Percentiles rank a stretch among this genome's conserved stretches.
Evolutionary conservation across 2,113 vertebrate genomes (phyloP).

Genomic region (Oenanthe oenanthe): DNA sequence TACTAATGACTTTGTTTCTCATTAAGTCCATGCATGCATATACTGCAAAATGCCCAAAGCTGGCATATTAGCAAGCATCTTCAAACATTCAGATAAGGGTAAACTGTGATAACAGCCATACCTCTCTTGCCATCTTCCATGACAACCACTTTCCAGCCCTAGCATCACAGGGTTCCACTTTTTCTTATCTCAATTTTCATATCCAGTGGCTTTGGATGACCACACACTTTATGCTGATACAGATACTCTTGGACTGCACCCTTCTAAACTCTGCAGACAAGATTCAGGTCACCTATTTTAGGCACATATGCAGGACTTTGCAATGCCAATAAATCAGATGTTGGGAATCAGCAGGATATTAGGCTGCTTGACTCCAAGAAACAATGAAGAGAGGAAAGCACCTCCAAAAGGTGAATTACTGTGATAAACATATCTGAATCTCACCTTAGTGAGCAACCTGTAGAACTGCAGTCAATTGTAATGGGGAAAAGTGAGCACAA

Average conservation of each 20-base stretch:
- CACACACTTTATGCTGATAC: slow-evolving; percentile 29
- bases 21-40: not conserved
- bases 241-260: slow-evolving; percentile 32
- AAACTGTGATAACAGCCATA: not conserved
- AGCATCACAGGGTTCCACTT: slow-evolving; percentile 23
- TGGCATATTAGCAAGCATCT: slow-evolving; percentile 3
- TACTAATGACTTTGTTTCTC: slow-evolving; percentile 24
- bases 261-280: slow-evolving; percentile 53
- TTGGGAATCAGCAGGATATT: not conserved
- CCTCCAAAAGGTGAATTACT: not conserved
- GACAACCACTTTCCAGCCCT: slow-evolving; percentile 33
- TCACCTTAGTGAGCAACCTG: not conserved
- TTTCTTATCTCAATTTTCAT: slow-evolving; percentile 31
- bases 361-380: not conserved
- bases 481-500: not conserved
- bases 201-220: slow-evolving; percentile 37
- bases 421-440: not conserved
- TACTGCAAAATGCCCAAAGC: not conserved
- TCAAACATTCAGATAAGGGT: not conserved
- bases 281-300: slow-evolving; percentile 52
- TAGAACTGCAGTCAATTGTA: not conserved
- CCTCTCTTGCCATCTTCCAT: slow-evolving; percentile 26
- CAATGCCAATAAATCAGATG: not conserved
- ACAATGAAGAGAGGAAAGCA: not conserved
- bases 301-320: not conserved